Percentiles rank a stretch among this genome's conserved stretches.
Conservation (phyloP, 2,113 vertebrate species). For the Potamarius usumacintae region DNA sequence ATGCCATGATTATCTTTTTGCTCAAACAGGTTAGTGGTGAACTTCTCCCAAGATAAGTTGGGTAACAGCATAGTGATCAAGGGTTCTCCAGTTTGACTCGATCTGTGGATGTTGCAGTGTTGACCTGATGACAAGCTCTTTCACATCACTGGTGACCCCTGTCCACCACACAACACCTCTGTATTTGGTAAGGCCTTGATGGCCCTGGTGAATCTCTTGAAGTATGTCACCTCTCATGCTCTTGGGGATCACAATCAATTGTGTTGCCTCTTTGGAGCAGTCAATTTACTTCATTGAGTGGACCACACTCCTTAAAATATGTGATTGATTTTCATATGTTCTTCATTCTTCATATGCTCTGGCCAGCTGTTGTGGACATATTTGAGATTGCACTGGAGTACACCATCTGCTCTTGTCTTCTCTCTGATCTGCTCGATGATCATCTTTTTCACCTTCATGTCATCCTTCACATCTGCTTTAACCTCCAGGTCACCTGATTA, state of each 20-base stretch:
- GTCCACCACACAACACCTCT: no score
- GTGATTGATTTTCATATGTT: not conserved
- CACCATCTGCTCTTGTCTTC: not conserved
- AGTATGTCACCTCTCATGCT: no score
- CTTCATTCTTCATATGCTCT: slow-evolving; percentile 6
- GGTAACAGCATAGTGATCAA: not conserved
- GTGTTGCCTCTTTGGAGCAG: no score
- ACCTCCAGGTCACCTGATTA: slow-evolving; percentile 3
- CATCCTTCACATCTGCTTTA: slow-evolving; percentile 14
- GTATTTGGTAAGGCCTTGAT: no score
- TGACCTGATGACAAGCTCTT: not conserved
- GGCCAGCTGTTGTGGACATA: slow-evolving; percentile 20
- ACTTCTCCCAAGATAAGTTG: no score
- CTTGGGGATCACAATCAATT: no score
- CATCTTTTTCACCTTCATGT: slow-evolving; percentile 3
- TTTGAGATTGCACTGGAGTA: not conserved
- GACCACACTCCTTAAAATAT: slow-evolving; percentile 21
- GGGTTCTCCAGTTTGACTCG: not conserved
- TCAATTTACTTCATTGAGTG: not conserved
- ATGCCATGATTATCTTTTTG: no score
- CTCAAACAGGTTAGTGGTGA: no score
- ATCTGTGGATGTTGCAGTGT: not conserved
- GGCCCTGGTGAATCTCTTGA: no score
- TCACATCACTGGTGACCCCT: no score
- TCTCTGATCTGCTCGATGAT: slow-evolving; percentile 27